Percentiles rank a stretch among this genome's conserved stretches.
Evolutionary conservation across 2,113 vertebrate species (phyloP).

Genomic region (Podarcis cretensis): DNA sequence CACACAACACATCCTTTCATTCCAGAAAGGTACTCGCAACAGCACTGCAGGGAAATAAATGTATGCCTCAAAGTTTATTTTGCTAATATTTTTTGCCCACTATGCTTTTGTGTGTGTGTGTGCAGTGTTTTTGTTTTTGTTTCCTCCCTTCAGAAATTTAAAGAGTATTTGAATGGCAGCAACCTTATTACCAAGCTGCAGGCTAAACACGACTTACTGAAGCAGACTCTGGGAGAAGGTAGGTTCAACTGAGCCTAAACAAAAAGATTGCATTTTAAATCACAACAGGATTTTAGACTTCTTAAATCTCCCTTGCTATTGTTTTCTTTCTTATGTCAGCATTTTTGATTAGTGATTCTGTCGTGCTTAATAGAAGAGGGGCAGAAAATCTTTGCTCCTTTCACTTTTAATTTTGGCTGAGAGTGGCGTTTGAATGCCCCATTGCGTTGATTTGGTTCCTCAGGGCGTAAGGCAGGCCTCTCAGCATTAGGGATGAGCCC

Average conservation of each 20-base stretch:
- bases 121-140: slow-evolving; percentile 43
- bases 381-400: background rate
- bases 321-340: background rate
- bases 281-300: fast-evolving
- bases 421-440: background rate
- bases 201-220: slow-evolving; percentile 97
- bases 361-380: background rate
- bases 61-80: fast-evolving
- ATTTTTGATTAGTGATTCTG: background rate
- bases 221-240: slow-evolving; percentile 98
- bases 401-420: background rate
- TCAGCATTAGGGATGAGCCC: background rate
- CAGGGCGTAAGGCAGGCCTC: background rate
- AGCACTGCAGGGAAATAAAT: background rate
- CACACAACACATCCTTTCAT: background rate
- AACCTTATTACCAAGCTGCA: slow-evolving; percentile 98
- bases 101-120: slow-evolving; percentile 44
- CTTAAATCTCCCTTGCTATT: background rate
- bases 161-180: slow-evolving; percentile 96
- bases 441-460: background rate
- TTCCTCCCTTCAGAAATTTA: slow-evolving; percentile 87
- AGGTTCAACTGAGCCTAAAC: slow-evolving; percentile 41
- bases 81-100: background rate
- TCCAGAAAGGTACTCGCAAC: fast-evolving
- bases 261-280: background rate